Conservation (phyloP, 2,888 invertebrate genomes). For the Lepidocyrtoides sp. region DNA sequence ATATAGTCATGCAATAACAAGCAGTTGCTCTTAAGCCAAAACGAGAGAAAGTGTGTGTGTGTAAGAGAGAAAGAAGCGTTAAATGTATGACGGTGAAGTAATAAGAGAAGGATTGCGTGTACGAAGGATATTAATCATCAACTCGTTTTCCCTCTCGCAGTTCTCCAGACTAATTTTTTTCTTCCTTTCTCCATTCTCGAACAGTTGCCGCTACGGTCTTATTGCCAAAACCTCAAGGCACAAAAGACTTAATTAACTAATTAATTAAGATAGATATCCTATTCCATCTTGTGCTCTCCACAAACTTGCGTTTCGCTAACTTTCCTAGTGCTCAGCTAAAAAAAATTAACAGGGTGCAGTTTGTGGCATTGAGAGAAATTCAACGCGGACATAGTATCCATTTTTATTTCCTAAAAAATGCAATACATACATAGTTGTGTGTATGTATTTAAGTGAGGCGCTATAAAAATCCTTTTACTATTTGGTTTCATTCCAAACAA, state of each 20-base stretch:
- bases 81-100: background rate
- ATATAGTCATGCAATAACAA: background rate
- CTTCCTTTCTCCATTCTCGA: background rate
- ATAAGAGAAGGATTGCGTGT: constrained; percentile 68
- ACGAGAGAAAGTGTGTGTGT: background rate
- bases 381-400: too few relatives aligned
- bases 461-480: too few relatives aligned
- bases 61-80: background rate
- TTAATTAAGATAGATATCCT: constrained; percentile 76
- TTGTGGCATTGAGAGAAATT: background rate
- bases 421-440: too few relatives aligned
- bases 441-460: too few relatives aligned
- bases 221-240: constrained; percentile 65
- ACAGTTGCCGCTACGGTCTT: background rate
- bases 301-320: constrained; percentile 18
- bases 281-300: constrained; percentile 42
- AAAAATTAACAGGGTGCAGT: background rate
- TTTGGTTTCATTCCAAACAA: too few relatives aligned
- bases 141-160: constrained; percentile 29
- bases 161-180: constrained; percentile 41
- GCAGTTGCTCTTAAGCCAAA: constrained; percentile 27
- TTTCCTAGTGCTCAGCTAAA: background rate
- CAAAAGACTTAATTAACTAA: constrained; percentile 75
- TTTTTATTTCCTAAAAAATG: too few relatives aligned
- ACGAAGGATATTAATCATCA: constrained; percentile 71